Evolutionary conservation across 2,888 invertebrate genomes (phyloP).

Genomic region (Aporophyla lueneburgensis): DNA sequence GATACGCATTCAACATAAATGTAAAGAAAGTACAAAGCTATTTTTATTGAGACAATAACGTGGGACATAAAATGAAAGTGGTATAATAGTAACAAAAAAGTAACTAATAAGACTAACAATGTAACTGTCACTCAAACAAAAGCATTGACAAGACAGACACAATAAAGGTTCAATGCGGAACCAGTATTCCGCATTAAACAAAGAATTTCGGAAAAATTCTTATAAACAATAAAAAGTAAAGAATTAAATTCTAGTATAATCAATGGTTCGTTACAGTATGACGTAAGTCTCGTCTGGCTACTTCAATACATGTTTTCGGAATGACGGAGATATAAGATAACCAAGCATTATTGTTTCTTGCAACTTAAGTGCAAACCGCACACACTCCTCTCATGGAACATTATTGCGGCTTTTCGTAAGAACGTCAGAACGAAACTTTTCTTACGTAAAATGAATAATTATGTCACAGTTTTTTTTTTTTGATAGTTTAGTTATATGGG

Average conservation of each 20-base stretch:
- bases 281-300: slow-evolving; percentile 12
- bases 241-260: slow-evolving; percentile 19
- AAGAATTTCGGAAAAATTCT: slow-evolving; percentile 18
- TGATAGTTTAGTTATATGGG: neutral
- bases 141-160: slow-evolving; percentile 9
- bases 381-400: slow-evolving; percentile 10
- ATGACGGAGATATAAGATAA: neutral
- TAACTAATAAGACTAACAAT: slow-evolving; percentile 24
- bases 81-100: slow-evolving; percentile 45
- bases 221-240: slow-evolving; percentile 20
- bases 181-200: neutral
- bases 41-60: slow-evolving; percentile 48
- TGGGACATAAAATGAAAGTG: slow-evolving; percentile 34
- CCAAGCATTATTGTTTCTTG: slow-evolving; percentile 12
- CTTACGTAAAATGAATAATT: neutral
- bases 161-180: slow-evolving; percentile 12
- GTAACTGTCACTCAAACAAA: slow-evolving; percentile 19
- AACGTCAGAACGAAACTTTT: neutral
- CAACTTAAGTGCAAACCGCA: slow-evolving; percentile 7
- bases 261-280: slow-evolving; percentile 15
- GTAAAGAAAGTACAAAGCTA: slow-evolving; percentile 38
- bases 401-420: slow-evolving; percentile 5
- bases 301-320: slow-evolving; percentile 6
- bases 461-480: slow-evolving; percentile 12
- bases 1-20: slow-evolving; percentile 41